These are phyloP conservation scores for Zaprionus lineosus DNA, from an alignment of 2,888 invertebrate species.

Conservation along the genomic window DNA sequence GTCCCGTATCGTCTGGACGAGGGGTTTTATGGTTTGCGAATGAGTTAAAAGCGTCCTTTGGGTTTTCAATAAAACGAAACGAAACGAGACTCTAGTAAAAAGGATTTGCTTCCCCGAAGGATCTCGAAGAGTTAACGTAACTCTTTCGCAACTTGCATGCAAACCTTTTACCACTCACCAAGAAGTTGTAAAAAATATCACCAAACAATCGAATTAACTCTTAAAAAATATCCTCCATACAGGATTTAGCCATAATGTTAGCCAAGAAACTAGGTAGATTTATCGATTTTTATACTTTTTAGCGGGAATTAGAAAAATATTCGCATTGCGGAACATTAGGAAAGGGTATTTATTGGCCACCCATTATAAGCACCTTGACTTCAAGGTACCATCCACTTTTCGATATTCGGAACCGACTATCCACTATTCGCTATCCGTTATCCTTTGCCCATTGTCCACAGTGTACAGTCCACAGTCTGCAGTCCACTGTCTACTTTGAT, in stretches of 20 bases:
- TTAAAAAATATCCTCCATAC: constrained; percentile 1
- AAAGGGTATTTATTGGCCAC: too few relatives aligned
- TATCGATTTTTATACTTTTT: constrained; percentile 1
- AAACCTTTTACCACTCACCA: constrained; percentile 51
- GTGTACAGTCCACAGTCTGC: too few relatives aligned
- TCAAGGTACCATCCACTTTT: too few relatives aligned
- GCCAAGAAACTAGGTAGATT: constrained; percentile 28
- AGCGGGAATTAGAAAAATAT: constrained; percentile 5
- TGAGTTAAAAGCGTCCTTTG: constrained; percentile 64
- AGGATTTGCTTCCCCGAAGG: constrained; percentile 53
- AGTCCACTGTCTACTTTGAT: constrained; percentile 60
- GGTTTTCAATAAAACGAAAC: constrained; percentile 51
- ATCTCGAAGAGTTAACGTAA: constrained; percentile 75
- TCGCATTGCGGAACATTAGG: constrained; percentile 7
- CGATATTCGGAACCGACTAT: too few relatives aligned
- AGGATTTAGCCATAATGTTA: constrained; percentile 33
- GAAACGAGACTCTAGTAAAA: constrained; percentile 42
- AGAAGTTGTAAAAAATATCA: constrained; percentile 42
- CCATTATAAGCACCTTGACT: too few relatives aligned
- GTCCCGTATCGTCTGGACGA: constrained; percentile 28
- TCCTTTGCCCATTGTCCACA: too few relatives aligned
- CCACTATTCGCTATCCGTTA: too few relatives aligned
- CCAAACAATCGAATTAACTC: constrained; percentile 12
- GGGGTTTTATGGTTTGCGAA: constrained; percentile 64
- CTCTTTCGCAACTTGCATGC: constrained; percentile 78